These are phyloP conservation scores for Lepidurus packardi DNA, from an alignment of 1,140 invertebrate genomes.

Conservation along the genomic window DNA sequence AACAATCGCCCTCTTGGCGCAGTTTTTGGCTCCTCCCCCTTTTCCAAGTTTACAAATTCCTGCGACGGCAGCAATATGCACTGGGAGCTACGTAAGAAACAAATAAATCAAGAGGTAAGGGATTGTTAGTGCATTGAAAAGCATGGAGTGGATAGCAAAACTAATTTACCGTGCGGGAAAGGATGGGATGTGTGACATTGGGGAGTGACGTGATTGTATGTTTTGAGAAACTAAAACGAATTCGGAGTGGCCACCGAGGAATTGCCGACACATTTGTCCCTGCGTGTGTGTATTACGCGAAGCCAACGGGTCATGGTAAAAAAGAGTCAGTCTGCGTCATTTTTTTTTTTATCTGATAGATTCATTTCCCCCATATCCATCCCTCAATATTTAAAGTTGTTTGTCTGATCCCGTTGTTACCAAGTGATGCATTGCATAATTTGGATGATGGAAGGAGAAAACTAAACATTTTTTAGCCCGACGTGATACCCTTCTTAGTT, in stretches of 20 bases:
- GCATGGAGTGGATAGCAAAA: neutral
- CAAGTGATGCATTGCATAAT: slow-evolving; percentile 19
- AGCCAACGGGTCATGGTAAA: too few species aligned
- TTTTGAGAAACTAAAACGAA: neutral
- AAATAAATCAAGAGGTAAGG: neutral
- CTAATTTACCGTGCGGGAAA: neutral
- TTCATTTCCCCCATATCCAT: neutral
- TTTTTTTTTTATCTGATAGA: neutral
- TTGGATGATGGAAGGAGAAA: slow-evolving; percentile 10
- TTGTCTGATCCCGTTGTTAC: neutral
- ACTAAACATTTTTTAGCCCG: slow-evolving; percentile 16
- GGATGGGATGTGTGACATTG: neutral
- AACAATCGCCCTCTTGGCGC: neutral
- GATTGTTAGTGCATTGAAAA: neutral
- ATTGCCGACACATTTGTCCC: too few species aligned
- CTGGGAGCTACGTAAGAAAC: neutral
- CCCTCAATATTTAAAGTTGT: neutral
- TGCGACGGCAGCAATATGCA: neutral
- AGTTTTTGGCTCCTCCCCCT: neutral
- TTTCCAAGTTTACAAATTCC: neutral
- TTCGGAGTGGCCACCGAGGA: too few species aligned
- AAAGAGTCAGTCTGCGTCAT: too few species aligned
- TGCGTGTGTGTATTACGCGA: too few species aligned
- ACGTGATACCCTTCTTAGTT: neutral
- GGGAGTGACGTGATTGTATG: neutral